phyloP scores from a whole-genome alignment of 2,797 vertebrate genomes.

The Microctenopoma stevenorrisi region DNA sequence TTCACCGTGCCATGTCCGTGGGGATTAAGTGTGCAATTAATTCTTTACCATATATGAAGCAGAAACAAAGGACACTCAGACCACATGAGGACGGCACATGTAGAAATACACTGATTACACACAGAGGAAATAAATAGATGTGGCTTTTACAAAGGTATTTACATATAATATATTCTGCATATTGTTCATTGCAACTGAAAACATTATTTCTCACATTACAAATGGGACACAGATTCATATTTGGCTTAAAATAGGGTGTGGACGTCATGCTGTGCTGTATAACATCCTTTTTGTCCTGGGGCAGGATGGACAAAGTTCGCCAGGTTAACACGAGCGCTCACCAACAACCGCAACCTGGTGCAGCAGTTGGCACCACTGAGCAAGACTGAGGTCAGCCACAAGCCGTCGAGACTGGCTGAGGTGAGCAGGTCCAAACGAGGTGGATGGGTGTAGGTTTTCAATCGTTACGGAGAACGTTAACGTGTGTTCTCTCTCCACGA shows the following conservation, averaged over 20 bases:
- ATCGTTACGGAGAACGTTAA: no score
- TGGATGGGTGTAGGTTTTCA: no score
- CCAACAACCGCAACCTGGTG: slow-evolving; percentile 92
- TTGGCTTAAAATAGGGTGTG: no score
- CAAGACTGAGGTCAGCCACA: slow-evolving; percentile 95
- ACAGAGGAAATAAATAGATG: background rate
- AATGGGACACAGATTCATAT: no score
- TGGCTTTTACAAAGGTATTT: no score
- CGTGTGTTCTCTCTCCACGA: slow-evolving; percentile 21
- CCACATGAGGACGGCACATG: slow-evolving; percentile 26
- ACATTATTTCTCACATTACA: background rate
- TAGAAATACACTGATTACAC: slow-evolving; percentile 25
- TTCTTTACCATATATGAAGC: slow-evolving; percentile 44
- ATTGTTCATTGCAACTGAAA: background rate
- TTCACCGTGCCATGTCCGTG: slow-evolving; percentile 41
- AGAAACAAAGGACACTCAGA: slow-evolving; percentile 44
- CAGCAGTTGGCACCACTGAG: slow-evolving; percentile 94
- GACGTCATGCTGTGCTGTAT: background rate
- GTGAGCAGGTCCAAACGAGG: slow-evolving; percentile 76
- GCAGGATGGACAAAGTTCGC: slow-evolving; percentile 98
- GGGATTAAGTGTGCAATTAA: slow-evolving; percentile 40
- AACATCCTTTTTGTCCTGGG: slow-evolving; percentile 9
- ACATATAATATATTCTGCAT: no score
- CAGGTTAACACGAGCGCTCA: slow-evolving; percentile 93
- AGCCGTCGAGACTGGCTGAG: slow-evolving; percentile 95